Base-by-base conservation (phyloP, 2,888 invertebrate genomes). In the Oeneis ivallda region DNA sequence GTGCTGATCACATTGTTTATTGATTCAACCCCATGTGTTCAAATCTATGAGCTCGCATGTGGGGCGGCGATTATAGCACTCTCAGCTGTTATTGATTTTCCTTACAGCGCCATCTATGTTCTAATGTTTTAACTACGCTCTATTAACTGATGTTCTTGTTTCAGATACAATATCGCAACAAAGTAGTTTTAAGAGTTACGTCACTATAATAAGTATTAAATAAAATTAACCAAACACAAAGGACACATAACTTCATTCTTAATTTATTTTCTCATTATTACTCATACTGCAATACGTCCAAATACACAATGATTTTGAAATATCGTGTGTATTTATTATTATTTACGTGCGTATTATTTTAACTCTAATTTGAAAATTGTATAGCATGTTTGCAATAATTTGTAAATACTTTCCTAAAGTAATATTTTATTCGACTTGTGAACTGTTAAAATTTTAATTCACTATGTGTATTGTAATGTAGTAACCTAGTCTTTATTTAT, bases 151-250 rank as follows among this genome's bases (percentile, higher is more conserved):
- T 62, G 52, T 61, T 62, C 64, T 71, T 75, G 69, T 79, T 79
- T 54, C 79, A 79, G 41, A 13, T 41, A 54, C 65, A 70, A 66
- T 69, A 70, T 68, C 70, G 66, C 72, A 73, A 71, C 71, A 75
- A 74, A 58, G 39, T 77, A 75, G 72, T 68, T 57, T 45, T 72
- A 75, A 73, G 67, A 37, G 19, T 64, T 69, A 71, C 68, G 52
- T 64, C 52, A 58, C 54, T 65, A 65, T 64, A 61, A 58, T 66
- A 64, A 72, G 72, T 70, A 71, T 69, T 74, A 76, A 70, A 13
- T 50, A 13, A 26, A 50, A 11, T 47, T 41, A 47, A 37, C 32
- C 37, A 61, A 54, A 32, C 19, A 41, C 41, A 41, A 54, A 58
- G 58, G 19, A 26, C 43, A 13, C 52, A n/a, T n/a, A n/a, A n/a